Evolutionary conservation across 2,888 invertebrate species (phyloP).

Genomic region (Rotaria macrura): DNA sequence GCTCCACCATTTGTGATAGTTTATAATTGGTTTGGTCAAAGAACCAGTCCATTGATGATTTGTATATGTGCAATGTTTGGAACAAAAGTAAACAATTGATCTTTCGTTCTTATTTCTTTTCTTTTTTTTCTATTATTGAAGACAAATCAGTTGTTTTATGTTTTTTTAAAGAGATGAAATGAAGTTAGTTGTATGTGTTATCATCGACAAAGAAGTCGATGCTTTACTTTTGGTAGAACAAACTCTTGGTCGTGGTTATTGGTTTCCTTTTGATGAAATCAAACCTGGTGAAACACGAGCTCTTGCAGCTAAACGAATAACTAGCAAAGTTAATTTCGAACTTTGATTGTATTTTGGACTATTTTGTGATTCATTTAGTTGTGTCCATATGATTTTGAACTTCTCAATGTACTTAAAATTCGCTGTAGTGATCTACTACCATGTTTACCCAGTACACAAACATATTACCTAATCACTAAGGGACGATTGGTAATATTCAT

Average conservation of each 20-base stretch:
- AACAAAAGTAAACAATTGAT: no score
- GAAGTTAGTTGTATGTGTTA: slow-evolving; percentile 12
- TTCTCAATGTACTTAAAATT: background rate
- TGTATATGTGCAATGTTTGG: no score
- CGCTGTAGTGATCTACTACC: background rate
- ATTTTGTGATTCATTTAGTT: background rate
- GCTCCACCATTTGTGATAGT: no score
- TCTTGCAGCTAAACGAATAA: background rate
- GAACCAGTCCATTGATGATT: no score
- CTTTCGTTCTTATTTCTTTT: no score
- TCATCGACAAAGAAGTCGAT: background rate
- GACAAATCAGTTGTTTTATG: no score
- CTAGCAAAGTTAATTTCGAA: background rate
- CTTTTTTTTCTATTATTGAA: no score
- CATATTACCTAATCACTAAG: background rate
- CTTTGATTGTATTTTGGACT: no score
- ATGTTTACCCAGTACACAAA: background rate
- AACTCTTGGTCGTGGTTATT: background rate
- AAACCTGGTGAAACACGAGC: background rate
- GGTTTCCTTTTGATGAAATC: slow-evolving; percentile 12
- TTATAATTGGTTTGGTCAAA: no score
- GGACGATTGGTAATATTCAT: background rate
- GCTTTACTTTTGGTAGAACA: background rate
- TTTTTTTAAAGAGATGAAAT: background rate
- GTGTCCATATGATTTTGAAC: background rate